Evolutionary conservation across 1,140 invertebrate genomes (phyloP), one percentile per base, ranked within the genome.

Genomic region (Protaetia brevitarsis): DNA sequence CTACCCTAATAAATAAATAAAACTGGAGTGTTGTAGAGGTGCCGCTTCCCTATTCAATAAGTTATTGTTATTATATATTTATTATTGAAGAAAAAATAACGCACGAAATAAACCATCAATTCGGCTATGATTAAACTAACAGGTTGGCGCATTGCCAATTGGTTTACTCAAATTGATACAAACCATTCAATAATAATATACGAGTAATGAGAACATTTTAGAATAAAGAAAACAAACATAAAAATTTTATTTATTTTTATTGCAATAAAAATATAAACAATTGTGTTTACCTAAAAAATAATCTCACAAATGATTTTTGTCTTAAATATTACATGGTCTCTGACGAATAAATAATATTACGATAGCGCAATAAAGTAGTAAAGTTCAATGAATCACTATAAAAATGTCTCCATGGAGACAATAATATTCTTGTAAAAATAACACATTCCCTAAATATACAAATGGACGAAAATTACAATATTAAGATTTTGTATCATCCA

Each of bases 221-320:
- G n/a, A 34, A 10, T 61, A 34, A 16, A 10, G 19, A 61, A 29
- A 2, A 61, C 31, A 61, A 61, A 5, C 6, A 61, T 16, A 16
- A 34, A 61, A 61, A 61, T 8, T 34, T 34, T 34, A 61, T n/a
- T 13, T 61, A 29, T 34, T 34, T 61, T 61, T 61, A 61, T 34
- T 61, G 59, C 59, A 61, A 34, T 61, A 61, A 61, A 61, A 61
- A 61, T 61, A 61, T 61, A 61, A 61, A 61, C 36, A 61, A 61
- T 26, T 61, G 56, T 61, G 59, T 61, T 34, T 21, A 61, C 28
- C 30, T 61, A 61, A 61, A 61, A 61, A 30, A 61, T 29, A 61
- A 61, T 30, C 30, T 61, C 59, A 61, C 59, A 61, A 61, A 21
- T 13, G 31, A 58, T 30, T 58, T 21, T 13, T 30, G n/a, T 58